phyloP scores from a whole-genome alignment of 2,113 vertebrate species.

The Promerops cafer region DNA sequence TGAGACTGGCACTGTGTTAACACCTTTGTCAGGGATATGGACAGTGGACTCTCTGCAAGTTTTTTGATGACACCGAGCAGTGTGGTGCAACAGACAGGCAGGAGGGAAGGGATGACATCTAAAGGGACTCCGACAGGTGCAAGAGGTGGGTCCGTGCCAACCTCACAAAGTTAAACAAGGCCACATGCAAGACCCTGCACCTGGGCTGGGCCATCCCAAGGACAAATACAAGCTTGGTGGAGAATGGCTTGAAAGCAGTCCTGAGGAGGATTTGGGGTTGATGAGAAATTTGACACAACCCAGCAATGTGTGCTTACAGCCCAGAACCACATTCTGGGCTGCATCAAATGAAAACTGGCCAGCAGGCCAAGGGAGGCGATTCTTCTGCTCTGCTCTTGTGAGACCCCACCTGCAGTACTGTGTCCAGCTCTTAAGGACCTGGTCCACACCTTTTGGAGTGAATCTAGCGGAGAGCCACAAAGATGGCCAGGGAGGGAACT shows the following conservation, averaged over 20 bases:
- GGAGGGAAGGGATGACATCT: background rate
- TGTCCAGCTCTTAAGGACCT: background rate
- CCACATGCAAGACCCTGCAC: background rate
- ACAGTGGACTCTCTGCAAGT: background rate
- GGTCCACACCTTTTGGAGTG: background rate
- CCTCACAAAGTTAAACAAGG: background rate
- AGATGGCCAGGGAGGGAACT: background rate
- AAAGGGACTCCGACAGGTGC: background rate
- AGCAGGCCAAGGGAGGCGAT: background rate
- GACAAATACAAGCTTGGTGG: background rate
- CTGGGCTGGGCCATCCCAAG: background rate
- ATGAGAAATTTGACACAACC: background rate
- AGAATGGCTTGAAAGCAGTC: background rate
- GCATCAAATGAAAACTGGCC: background rate
- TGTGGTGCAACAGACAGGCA: background rate
- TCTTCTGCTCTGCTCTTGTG: background rate
- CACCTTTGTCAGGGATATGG: background rate
- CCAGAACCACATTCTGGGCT: background rate
- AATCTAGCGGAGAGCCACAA: background rate
- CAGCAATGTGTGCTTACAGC: background rate
- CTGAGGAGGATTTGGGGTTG: background rate
- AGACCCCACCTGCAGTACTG: background rate
- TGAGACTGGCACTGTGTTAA: background rate
- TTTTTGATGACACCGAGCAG: background rate
- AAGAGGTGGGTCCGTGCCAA: accelerated